phyloP scores from a whole-genome alignment of 2,888 invertebrate species.

The Capitulum mitella region DNA sequence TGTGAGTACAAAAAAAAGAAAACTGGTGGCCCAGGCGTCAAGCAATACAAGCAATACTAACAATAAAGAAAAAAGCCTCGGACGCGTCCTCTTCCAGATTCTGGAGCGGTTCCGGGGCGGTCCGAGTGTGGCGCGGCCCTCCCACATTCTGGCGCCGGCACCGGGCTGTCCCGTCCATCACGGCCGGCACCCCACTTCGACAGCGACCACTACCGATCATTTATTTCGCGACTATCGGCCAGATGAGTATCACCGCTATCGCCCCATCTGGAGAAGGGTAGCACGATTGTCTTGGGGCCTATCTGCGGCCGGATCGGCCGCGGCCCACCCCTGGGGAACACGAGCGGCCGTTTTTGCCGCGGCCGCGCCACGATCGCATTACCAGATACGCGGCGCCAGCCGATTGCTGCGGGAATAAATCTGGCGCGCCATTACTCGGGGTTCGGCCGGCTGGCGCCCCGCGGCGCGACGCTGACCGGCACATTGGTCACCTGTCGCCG shows the following conservation, averaged over 20 bases:
- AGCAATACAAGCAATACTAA: too few relatives aligned
- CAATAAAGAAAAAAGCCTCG: too few relatives aligned
- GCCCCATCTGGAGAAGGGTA: not conserved
- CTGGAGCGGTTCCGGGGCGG: too few relatives aligned
- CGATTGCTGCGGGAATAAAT: not conserved
- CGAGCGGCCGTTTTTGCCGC: not conserved
- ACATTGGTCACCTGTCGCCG: not conserved
- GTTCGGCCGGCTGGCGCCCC: not conserved
- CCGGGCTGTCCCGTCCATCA: too few relatives aligned
- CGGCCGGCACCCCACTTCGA: too few relatives aligned
- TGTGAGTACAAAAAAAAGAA: too few relatives aligned
- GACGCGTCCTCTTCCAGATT: too few relatives aligned
- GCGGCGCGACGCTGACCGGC: not conserved
- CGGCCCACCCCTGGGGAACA: not conserved
- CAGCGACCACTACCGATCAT: not conserved
- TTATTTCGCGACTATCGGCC: not conserved
- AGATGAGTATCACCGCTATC: not conserved
- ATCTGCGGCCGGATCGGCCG: not conserved
- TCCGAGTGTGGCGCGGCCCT: too few relatives aligned
- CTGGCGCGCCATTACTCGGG: not conserved
- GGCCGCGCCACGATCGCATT: not conserved
- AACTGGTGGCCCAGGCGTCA: too few relatives aligned
- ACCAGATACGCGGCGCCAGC: not conserved
- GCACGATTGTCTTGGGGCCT: not conserved
- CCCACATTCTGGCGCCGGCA: too few relatives aligned